phyloP scores from a whole-genome alignment of 37 sponge, comb jelly and placozoan genomes.

The Agelas oroides region DNA sequence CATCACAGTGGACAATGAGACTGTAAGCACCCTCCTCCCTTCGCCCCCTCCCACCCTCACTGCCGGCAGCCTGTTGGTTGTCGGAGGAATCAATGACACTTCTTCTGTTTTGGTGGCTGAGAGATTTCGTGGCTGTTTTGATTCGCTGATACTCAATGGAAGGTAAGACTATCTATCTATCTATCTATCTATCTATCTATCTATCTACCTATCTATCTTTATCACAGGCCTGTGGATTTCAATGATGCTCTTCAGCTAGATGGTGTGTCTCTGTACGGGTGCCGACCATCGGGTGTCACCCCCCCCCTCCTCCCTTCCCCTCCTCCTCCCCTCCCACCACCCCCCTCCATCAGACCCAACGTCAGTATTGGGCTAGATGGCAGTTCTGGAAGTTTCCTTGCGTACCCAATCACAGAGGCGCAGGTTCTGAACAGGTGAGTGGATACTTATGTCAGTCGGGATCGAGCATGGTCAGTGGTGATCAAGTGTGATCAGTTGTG shows the following conservation, averaged over 20 bases:
- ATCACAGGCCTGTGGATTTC: constrained; percentile 45
- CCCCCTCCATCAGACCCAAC: constrained; percentile 21
- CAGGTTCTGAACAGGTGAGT: constrained; percentile 1
- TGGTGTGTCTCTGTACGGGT: constrained; percentile 67
- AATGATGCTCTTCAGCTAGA: constrained; percentile 27
- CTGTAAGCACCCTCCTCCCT: not conserved
- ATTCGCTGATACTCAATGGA: constrained; percentile 41
- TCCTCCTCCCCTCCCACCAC: constrained; percentile 34
- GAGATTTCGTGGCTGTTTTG: constrained; percentile 67
- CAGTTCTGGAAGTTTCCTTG: constrained; percentile 28
- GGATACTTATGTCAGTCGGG: too few relatives aligned
- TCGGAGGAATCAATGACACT: constrained; percentile 34
- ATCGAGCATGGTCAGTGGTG: too few relatives aligned
- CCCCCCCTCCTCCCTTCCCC: constrained; percentile 1
- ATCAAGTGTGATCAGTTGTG: too few relatives aligned
- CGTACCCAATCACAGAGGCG: not conserved
- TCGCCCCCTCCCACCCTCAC: not conserved
- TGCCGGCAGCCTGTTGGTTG: not conserved
- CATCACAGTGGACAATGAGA: constrained; percentile 48
- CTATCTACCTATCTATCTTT: not conserved
- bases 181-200: too few relatives aligned
- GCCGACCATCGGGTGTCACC: not conserved
- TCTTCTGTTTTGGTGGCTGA: constrained; percentile 4
- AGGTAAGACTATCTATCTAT: constrained; percentile 7
- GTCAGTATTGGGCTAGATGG: constrained; percentile 30